Base-by-base conservation (phyloP, 2,797 vertebrate species). In the Halcyon badia region DNA sequence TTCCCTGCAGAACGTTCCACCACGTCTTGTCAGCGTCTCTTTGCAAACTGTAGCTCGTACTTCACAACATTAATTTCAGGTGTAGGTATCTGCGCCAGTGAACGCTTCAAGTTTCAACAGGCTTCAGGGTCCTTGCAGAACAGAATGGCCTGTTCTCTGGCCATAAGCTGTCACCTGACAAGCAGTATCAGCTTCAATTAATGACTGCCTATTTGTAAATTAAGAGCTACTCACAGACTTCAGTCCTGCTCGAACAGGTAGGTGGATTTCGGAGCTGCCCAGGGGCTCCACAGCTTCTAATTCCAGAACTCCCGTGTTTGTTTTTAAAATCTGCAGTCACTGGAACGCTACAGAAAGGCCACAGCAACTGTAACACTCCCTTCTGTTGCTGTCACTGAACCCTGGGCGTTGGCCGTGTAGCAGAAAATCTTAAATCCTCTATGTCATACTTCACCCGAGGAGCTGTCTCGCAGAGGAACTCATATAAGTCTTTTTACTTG, bases 221-320 rank as follows among this genome's bases (percentile, higher is more conserved):
- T 56, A 9, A 44, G 11, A 76, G 65, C 31, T 62, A 54, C 65
- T 66, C 81, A 54, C 41, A 81, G 41, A n/a, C 92, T 62, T 33
- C 56, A 91, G 75, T 69, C 61, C 91, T 71, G 88, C 87, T 81
- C 90, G 75, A 95, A 87, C 54, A 89, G 88, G 42, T 41, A 35
- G 78, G 69, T 66, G 61, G 68, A 75, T 87, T 89, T 82, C 69
- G 65, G 91, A 92, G 80, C 84, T 91, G 44, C 65, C 68, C 11
- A 4, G 25, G 87, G 87, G 80, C 68, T 90, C 66, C 41, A 48
- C 46, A 81, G 70, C 39, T 42, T 19, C 87, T 76, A 1, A 8
- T 58, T 49, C 61, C 83, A 80, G 31, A 71, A 35, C 68, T 66
- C 56, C 57, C n/a, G 24, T 1, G 1, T 33, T 21, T 65, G 49